phyloP scores from a whole-genome alignment of 1,140 invertebrate genomes.

The Lordiphosa collinella region DNA sequence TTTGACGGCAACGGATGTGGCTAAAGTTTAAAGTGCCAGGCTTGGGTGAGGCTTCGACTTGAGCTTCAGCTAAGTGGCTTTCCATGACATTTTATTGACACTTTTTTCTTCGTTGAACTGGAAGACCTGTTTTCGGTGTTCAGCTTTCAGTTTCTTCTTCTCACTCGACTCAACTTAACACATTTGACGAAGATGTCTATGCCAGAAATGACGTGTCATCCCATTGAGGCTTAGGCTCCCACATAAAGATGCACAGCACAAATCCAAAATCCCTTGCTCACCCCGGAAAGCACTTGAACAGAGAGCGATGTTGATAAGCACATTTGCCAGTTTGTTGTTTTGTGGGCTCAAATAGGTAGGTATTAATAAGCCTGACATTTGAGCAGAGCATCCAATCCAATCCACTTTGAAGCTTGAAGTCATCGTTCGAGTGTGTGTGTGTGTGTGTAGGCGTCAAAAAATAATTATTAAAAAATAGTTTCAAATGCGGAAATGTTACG shows the following conservation, averaged over 20 bases:
- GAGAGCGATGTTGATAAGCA: constrained; percentile 30
- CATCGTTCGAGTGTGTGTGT: constrained; percentile 28
- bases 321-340: constrained; percentile 6
- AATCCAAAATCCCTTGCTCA: constrained; percentile 27
- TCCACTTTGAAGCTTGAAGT: constrained; percentile 15
- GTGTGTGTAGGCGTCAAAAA: constrained; percentile 64
- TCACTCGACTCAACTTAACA: constrained; percentile 64
- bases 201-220: constrained; percentile 74
- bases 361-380: constrained; percentile 74
- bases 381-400: constrained; percentile 45
- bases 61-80: constrained; percentile 57
- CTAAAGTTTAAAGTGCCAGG: constrained; percentile 36
- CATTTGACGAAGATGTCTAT: constrained; percentile 73
- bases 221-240: constrained; percentile 61
- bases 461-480: constrained; percentile 73
- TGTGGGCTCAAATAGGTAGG: constrained; percentile 13
- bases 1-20: constrained; percentile 49
- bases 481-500: constrained; percentile 69
- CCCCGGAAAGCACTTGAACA: constrained; percentile 42
- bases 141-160: constrained; percentile 26
- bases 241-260: constrained; percentile 52
- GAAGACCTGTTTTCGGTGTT: constrained; percentile 57
- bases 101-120: constrained; percentile 30
- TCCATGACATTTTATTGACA: constrained; percentile 76
- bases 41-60: constrained; percentile 48